Evolutionary conservation across 2,797 vertebrate species (phyloP), one percentile per base, ranked within the genome.

Genomic region (Ceyx erithaca): DNA sequence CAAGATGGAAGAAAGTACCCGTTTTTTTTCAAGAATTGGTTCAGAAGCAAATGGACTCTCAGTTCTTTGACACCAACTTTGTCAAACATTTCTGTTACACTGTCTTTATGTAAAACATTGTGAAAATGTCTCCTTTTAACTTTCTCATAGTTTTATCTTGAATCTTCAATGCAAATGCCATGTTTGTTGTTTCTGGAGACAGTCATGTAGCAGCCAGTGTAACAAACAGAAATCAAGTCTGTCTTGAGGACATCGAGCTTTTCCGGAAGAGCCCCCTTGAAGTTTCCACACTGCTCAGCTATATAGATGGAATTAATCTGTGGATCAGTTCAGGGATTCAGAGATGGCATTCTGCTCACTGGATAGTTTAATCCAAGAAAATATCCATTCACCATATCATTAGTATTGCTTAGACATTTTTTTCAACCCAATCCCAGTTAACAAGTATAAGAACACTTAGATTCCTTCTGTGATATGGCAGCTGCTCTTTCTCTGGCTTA

Each of bases 251-350:
- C 30, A 16, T 6, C 12, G 3, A n/a, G 37, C 45, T 51, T 59
- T 51, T 75, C 14, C 37, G 25, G 62, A 83, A 26, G 43, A 75
- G 19, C 11, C n/a, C 8, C 15, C 37, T 59, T 51, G 35, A 35
- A 67, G n/a, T 25, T 58, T 41, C 26, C 45, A 22, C 52, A 9
- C n/a, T 58, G 30, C 35, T 59, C 26, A 51, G 14, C 45, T 67
- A n/a, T 51, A 15, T 21, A 58, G 49, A 48, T 1, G 3, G 40
- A 63, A 55, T 14, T 73, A 35, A n/a, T 45, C 17, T 1, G 0
- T 59, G 70, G 35, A 58, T 58, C n/a, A 6, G 4, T 73, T 66
- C 43, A 58, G 2, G 21, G 71, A 41, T 68, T 68, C 54, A 45
- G 46, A 68, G 37, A 14, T 52, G 37, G 21, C 22, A 43, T 75